phyloP scores from a whole-genome alignment of 2,888 invertebrate species.

The Allygus modestus region DNA sequence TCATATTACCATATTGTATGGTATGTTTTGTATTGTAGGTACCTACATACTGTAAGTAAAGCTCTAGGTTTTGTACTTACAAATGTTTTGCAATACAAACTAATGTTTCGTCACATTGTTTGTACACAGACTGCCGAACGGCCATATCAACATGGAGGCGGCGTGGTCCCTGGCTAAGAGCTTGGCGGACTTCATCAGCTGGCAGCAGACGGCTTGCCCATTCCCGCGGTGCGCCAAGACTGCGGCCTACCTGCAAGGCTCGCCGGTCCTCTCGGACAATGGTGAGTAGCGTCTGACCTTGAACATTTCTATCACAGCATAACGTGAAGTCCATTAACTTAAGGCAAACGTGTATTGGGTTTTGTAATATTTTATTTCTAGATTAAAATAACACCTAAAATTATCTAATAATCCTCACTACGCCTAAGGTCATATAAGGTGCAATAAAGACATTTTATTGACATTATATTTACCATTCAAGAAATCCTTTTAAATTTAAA shows the following conservation, averaged over 20 bases:
- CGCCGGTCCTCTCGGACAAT: constrained; percentile 91
- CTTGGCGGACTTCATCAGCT: constrained; percentile 90
- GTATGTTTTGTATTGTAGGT: no score
- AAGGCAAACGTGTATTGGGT: not conserved
- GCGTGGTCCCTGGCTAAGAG: constrained; percentile 95
- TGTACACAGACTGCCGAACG: constrained; percentile 82
- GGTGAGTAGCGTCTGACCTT: constrained; percentile 79
- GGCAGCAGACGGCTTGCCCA: constrained; percentile 93
- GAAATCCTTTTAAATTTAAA: no score
- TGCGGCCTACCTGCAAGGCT: constrained; percentile 89
- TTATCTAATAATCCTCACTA: no score
- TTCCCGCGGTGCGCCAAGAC: constrained; percentile 88
- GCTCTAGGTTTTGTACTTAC: no score
- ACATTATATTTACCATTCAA: no score
- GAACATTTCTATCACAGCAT: not conserved
- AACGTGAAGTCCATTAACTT: not conserved
- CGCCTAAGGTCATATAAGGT: no score
- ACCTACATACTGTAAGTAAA: no score
- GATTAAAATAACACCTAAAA: no score
- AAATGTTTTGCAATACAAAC: no score
- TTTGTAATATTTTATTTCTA: not conserved
- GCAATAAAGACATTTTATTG: no score
- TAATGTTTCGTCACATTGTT: no score
- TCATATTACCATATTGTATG: no score
- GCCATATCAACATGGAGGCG: constrained; percentile 97